These are phyloP conservation scores for Polyergus mexicanus DNA, from an alignment of 1,140 invertebrate species.

Conservation along the genomic window DNA sequence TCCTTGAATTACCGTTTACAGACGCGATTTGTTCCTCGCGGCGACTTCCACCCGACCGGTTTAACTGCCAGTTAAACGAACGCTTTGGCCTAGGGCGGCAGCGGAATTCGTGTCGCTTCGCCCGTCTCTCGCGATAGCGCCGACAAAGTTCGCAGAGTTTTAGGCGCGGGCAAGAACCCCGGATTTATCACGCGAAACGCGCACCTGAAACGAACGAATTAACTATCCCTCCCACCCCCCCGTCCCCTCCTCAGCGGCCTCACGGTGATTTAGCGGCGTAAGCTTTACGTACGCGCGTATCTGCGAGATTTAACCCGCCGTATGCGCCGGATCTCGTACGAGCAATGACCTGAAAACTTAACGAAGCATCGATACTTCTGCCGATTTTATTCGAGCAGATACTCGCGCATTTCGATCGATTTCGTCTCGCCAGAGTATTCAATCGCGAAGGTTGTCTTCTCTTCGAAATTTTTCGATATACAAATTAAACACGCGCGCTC, in stretches of 20 bases:
- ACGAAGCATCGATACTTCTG: background rate
- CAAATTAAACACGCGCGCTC: background rate
- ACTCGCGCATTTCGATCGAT: background rate
- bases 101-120: constrained; percentile 54
- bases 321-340: background rate
- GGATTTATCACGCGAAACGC: constrained; percentile 56
- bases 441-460: background rate
- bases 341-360: background rate
- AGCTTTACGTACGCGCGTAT: constrained; percentile 40
- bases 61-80: constrained; percentile 60
- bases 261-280: constrained; percentile 34
- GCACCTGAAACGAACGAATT: constrained; percentile 45
- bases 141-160: constrained; percentile 55
- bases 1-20: constrained; percentile 62
- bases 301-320: constrained; percentile 33
- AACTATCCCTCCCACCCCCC: background rate
- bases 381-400: background rate
- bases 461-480: background rate
- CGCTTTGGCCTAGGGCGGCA: background rate
- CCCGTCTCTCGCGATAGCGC: constrained; percentile 46
- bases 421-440: background rate
- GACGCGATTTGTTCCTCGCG: constrained; percentile 53
- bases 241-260: background rate
- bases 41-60: constrained; percentile 56
- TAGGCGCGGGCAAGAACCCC: constrained; percentile 45